Conservation (phyloP, 2,888 invertebrate species). For the Cerastoderma edule region DNA sequence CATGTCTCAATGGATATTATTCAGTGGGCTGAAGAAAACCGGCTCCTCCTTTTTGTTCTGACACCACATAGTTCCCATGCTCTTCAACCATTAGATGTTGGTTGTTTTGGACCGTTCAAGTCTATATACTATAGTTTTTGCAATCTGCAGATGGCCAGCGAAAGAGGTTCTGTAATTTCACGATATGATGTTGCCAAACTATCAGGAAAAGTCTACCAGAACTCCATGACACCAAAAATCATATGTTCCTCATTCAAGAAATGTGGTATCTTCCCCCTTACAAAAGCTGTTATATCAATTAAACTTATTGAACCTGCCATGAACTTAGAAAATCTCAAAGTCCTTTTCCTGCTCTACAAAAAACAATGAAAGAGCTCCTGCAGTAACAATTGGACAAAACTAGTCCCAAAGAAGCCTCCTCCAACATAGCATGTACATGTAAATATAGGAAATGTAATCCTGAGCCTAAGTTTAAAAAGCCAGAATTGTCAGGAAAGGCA, state of each 20-base stretch:
- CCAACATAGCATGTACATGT: too few species aligned
- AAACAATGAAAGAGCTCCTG: too few species aligned
- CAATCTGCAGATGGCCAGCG: conserved; percentile 39
- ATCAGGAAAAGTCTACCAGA: conserved; percentile 41
- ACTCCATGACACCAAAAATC: conserved; percentile 33
- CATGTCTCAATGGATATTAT: conserved; percentile 2
- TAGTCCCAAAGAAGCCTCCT: too few species aligned
- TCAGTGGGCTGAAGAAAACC: conserved; percentile 30
- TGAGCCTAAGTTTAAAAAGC: too few species aligned
- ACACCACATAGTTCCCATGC: conserved; percentile 31
- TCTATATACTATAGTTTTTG: conserved; percentile 23
- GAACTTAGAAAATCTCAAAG: too few species aligned
- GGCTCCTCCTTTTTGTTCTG: conserved; percentile 33
- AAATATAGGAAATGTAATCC: too few species aligned
- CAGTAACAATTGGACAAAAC: too few species aligned
- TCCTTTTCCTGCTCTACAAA: too few species aligned
- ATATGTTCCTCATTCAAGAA: conserved; percentile 41
- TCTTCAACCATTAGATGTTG: conserved; percentile 40
- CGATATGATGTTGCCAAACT: conserved; percentile 38
- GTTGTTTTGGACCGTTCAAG: conserved; percentile 37
- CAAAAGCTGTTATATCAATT: too few species aligned
- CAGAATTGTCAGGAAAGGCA: too few species aligned
- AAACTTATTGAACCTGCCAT: too few species aligned
- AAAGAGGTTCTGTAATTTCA: conserved; percentile 78
- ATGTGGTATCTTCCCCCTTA: conserved; percentile 42